Conservation (phyloP, 2,797 vertebrate species). For the Leptodactylus fallax region DNA sequence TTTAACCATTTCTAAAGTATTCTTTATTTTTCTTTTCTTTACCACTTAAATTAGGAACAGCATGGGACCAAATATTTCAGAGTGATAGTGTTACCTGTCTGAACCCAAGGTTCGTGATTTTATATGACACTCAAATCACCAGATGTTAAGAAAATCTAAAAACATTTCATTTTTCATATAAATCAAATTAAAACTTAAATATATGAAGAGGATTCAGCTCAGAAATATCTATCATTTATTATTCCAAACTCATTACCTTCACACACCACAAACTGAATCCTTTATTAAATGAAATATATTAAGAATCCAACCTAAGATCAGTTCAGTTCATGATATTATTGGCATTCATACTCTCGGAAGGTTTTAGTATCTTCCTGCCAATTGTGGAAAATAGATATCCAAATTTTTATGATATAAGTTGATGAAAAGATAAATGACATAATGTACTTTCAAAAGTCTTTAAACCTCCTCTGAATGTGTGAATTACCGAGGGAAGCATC, state of each 20-base stretch:
- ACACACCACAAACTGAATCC: conserved; percentile 16
- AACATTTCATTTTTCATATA: background rate
- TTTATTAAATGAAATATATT: conserved; percentile 26
- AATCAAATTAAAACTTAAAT: background rate
- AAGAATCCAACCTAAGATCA: background rate
- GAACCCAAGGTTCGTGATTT: background rate
- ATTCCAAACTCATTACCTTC: conserved; percentile 13
- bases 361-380: background rate
- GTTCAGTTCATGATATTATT: conserved; percentile 13
- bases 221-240: background rate
- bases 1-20: no score
- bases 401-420: background rate
- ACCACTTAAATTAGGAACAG: background rate
- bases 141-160: background rate
- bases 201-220: conserved; percentile 3
- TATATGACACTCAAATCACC: background rate
- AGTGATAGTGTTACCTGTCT: background rate
- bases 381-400: background rate
- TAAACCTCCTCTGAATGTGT: background rate
- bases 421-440: conserved; percentile 23
- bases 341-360: background rate
- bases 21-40: no score
- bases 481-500: conserved; percentile 1
- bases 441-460: background rate
- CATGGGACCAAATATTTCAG: background rate